Percentiles rank a stretch among this genome's conserved stretches.
phyloP scores from a whole-genome alignment of 37 sponge, comb jelly and placozoan genomes.

The Mnemiopsis leidyi region DNA sequence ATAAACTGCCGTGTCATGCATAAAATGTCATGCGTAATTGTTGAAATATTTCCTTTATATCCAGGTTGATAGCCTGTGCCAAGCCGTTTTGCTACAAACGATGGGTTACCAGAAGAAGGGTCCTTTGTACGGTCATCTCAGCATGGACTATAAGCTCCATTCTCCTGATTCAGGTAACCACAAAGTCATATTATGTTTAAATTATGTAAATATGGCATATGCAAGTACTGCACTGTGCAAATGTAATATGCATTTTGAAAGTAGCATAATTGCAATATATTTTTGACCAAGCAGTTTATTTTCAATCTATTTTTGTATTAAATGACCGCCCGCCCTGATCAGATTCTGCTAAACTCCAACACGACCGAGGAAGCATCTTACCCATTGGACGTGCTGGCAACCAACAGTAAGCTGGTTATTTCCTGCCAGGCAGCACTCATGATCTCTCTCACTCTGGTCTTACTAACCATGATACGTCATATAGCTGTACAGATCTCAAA shows the following conservation, averaged over 20 bases:
- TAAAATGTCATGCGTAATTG: no score
- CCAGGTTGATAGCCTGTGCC: constrained; percentile 60
- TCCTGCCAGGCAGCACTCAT: not conserved
- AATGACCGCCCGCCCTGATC: no score
- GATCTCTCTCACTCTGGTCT: not conserved
- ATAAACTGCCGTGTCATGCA: no score
- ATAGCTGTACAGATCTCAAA: not conserved
- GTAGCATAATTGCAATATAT: no score
- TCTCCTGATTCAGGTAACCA: constrained; percentile 30
- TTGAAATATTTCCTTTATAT: no score
- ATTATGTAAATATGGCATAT: no score
- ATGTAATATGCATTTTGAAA: no score
- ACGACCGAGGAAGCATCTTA: not conserved
- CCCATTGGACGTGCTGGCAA: not conserved
- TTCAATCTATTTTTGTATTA: no score
- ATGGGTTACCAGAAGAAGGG: constrained; percentile 23
- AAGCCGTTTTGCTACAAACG: constrained; percentile 62
- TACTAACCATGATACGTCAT: not conserved
- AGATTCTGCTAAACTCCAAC: not conserved
- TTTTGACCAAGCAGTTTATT: no score
- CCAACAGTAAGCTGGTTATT: not conserved
- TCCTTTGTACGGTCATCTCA: not conserved
- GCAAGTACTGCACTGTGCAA: no score
- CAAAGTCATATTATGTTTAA: no score
- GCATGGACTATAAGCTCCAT: constrained; percentile 45